phyloP scores from a whole-genome alignment of 2,113 vertebrate genomes.

The Hemibagrus wyckioides region DNA sequence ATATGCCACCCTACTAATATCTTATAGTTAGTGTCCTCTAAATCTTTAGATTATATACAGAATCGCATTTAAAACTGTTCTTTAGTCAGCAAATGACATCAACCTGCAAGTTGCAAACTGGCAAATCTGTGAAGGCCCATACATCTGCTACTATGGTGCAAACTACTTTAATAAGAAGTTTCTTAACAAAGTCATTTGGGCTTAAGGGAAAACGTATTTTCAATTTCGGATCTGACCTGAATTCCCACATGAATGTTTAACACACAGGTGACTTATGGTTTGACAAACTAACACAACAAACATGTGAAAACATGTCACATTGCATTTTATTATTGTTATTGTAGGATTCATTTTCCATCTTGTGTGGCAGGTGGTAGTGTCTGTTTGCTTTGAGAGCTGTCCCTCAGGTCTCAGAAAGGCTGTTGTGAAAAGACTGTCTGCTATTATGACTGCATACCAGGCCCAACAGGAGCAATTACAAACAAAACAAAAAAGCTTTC shows the following conservation, averaged over 20 bases:
- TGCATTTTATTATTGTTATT: constrained; percentile 20
- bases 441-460: constrained; percentile 70
- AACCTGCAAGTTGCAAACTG: background rate
- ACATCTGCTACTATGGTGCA: background rate
- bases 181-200: background rate
- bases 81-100: background rate
- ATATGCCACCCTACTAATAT: no score
- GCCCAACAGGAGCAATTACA: constrained; percentile 9
- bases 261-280: background rate
- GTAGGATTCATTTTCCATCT: background rate
- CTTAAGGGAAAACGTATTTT: background rate
- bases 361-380: constrained; percentile 62
- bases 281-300: background rate
- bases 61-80: background rate
- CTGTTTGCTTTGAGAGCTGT: constrained; percentile 72
- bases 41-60: background rate
- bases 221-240: background rate
- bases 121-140: background rate
- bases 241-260: background rate
- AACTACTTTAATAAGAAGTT: background rate
- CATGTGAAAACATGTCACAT: constrained; percentile 17
- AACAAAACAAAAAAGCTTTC: constrained; percentile 4
- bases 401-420: constrained; percentile 66
- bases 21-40: background rate
- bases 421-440: constrained; percentile 61